Conservation (phyloP, 2,888 invertebrate species). For the Acleris laterana region DNA sequence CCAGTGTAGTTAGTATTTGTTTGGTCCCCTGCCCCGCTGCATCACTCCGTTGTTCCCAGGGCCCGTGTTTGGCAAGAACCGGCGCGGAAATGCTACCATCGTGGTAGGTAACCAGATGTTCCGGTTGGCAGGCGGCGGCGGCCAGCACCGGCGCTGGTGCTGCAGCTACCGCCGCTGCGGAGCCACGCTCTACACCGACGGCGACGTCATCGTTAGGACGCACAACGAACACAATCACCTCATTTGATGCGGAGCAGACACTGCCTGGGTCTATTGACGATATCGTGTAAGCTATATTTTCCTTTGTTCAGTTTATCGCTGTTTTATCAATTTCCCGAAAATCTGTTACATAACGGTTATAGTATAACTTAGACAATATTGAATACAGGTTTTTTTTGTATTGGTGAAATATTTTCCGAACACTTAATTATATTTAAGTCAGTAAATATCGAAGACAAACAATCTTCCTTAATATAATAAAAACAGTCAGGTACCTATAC, state of each 20-base stretch:
- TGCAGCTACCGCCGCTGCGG: slow-evolving; percentile 51
- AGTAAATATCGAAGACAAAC: no score
- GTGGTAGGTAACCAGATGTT: slow-evolving; percentile 54
- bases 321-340: no score
- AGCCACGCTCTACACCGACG: slow-evolving; percentile 51
- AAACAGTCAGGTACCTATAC: no score
- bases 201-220: slow-evolving; percentile 54
- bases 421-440: no score
- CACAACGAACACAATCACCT: slow-evolving; percentile 53
- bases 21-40: slow-evolving; percentile 1
- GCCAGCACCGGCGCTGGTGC: slow-evolving; percentile 45
- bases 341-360: no score
- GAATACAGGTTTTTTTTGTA: no score
- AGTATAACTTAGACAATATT: no score
- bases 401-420: no score
- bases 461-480: no score
- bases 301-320: no score
- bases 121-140: slow-evolving; percentile 19
- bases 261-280: no score
- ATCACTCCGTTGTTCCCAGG: slow-evolving; percentile 39
- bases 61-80: slow-evolving; percentile 52
- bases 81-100: slow-evolving; percentile 49
- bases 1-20: not conserved
- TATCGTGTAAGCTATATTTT: no score
- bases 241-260: not conserved